Conservation (phyloP, 1,140 invertebrate species). For the Zophobas atratus region DNA sequence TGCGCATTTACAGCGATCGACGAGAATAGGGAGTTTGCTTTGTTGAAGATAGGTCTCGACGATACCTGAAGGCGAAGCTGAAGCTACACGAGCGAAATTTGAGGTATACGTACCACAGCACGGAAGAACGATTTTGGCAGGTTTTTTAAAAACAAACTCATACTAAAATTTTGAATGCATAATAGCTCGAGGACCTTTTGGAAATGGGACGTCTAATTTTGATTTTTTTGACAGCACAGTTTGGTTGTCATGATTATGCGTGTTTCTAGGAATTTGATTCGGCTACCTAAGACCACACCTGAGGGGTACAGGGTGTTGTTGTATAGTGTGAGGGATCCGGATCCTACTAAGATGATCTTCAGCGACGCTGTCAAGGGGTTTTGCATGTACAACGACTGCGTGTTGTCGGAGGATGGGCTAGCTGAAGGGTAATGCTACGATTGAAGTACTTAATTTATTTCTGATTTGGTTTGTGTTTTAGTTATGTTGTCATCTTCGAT, state of each 20-base stretch:
- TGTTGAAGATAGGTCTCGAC: constrained; percentile 21
- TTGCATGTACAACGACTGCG: constrained; percentile 77
- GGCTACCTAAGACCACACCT: constrained; percentile 71
- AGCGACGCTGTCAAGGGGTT: constrained; percentile 74
- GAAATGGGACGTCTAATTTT: constrained; percentile 37
- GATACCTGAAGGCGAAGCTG: not conserved
- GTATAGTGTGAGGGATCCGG: constrained; percentile 73
- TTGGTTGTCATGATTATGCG: constrained; percentile 36
- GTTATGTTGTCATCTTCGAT: constrained; percentile 77
- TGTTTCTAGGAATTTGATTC: constrained; percentile 68
- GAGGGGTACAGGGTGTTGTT: constrained; percentile 75
- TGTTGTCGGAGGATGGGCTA: constrained; percentile 75
- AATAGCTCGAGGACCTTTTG: constrained; percentile 26
- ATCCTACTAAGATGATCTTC: constrained; percentile 75
- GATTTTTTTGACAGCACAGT: constrained; percentile 24
- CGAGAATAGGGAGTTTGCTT: constrained; percentile 11
- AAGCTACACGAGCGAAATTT: not conserved
- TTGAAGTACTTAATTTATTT: constrained; percentile 14
- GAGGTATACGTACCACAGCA: not conserved
- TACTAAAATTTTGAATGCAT: constrained; percentile 34
- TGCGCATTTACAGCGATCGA: not conserved
- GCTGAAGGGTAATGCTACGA: constrained; percentile 69
- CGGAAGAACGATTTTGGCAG: constrained; percentile 23
- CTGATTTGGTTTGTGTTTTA: constrained; percentile 51
- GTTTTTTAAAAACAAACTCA: constrained; percentile 39